Evolutionary conservation across 1,140 invertebrate genomes (phyloP).

Genomic region (Brachionus rotundiformis): DNA sequence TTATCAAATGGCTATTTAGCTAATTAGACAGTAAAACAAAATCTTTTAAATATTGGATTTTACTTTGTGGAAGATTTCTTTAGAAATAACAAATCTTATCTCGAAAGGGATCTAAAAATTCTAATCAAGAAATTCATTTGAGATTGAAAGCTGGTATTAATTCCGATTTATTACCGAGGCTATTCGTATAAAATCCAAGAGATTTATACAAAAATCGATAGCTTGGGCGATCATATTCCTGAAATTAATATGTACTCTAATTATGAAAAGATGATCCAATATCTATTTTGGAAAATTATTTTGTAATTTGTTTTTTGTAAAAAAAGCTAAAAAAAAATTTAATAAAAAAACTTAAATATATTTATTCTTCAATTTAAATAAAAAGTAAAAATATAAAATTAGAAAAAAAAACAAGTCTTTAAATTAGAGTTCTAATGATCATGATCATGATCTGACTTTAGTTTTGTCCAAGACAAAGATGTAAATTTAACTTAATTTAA

Average conservation of each 20-base stretch:
- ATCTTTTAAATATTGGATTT: background rate
- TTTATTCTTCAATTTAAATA: background rate
- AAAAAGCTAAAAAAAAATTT: background rate
- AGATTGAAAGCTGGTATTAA: background rate
- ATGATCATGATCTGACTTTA: conserved; percentile 11
- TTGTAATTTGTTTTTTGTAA: background rate
- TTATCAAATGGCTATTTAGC: background rate
- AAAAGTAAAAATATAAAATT: background rate
- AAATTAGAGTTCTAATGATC: background rate
- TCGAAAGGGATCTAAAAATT: background rate
- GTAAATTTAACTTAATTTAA: conserved; percentile 36
- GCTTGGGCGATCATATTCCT: background rate
- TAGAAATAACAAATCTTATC: background rate
- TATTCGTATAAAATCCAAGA: background rate
- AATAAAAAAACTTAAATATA: background rate
- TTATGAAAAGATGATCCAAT: background rate
- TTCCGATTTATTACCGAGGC: background rate
- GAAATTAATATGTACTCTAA: background rate
- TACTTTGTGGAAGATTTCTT: background rate
- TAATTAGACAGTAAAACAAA: background rate
- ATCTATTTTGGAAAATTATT: no score
- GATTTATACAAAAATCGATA: background rate
- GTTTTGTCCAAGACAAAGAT: background rate
- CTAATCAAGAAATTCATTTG: background rate
- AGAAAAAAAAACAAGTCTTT: background rate